A percentile compares a stretch with the other conserved stretches of the same genome.
phyloP scores from a whole-genome alignment of 2,888 invertebrate genomes.

The Melangyna quadrimaculata region DNA sequence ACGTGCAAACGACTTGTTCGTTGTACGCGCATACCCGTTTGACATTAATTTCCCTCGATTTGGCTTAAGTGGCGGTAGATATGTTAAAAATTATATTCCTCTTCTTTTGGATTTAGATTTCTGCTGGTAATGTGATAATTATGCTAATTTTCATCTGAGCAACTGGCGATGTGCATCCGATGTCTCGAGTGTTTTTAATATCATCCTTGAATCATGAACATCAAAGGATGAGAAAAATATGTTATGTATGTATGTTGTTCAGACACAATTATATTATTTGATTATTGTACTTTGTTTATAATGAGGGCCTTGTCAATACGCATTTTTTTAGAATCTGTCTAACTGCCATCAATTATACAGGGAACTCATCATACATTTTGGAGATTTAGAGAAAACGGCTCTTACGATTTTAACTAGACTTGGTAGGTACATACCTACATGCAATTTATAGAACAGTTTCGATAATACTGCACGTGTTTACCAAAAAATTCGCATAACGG shows the following conservation, averaged over 20 bases:
- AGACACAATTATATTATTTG: not conserved
- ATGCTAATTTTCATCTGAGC: slow-evolving; percentile 75
- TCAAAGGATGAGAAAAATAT: slow-evolving; percentile 14
- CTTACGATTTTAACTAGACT: too few relatives aligned
- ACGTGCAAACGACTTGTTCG: slow-evolving; percentile 70
- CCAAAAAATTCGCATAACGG: too few relatives aligned
- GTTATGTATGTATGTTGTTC: not conserved
- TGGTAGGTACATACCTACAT: too few relatives aligned
- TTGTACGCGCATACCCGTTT: slow-evolving; percentile 61
- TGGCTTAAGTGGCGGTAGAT: slow-evolving; percentile 56
- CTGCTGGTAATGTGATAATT: slow-evolving; percentile 78
- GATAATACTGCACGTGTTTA: too few relatives aligned
- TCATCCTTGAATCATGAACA: slow-evolving; percentile 33
- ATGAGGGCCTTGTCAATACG: too few relatives aligned
- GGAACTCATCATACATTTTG: too few relatives aligned
- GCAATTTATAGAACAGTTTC: too few relatives aligned
- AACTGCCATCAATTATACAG: too few relatives aligned
- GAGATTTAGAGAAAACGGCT: too few relatives aligned
- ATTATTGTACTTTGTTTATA: slow-evolving; percentile 7
- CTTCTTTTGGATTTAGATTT: slow-evolving; percentile 67
- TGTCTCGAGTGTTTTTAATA: slow-evolving; percentile 70
- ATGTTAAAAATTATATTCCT: slow-evolving; percentile 57
- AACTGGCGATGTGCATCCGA: slow-evolving; percentile 17
- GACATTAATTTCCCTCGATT: slow-evolving; percentile 63
- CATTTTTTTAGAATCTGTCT: too few relatives aligned